Evolutionary conservation across 1,140 invertebrate genomes (phyloP), one percentile per base, ranked within the genome.

Genomic region (Neuroterus valhalla): DNA sequence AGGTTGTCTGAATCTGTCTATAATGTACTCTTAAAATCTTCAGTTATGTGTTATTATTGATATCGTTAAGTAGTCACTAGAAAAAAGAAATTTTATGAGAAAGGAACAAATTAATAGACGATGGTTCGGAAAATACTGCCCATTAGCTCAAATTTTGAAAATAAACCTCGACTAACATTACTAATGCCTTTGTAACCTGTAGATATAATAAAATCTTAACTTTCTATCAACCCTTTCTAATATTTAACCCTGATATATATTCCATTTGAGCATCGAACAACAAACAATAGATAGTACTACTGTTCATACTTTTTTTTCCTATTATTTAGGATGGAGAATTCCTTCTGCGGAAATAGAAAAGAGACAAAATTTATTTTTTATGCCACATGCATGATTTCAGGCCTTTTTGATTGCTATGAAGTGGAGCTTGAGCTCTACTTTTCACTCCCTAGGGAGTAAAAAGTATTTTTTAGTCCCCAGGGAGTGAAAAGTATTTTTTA

Each of bases 191-290:
- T 88, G 85, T 88, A 88, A 79, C 79, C 77, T 83, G 83, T 78
- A 85, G 80, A 75, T 80, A 84, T 83, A 89, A 89, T 89, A 89
- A 88, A 89, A 81, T 84, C 77, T 83, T 82, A 81, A 85, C 85
- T 78, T 89, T 86, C 82, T 87, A 87, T 79, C 84, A 74, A 87
- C 80, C 72, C 74, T 69, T 76, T 79, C 21, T 74, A 75, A 70
- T 75, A 46, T 26, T 74, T 76, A 78, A 79, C 75, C 80, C 80
- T 76, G 72, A 68, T 23, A 1, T 15, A 62, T 2, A n/a, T 12
- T 21, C 12, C 55, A 0, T 38, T 38, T 8, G 31, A 8, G 10
- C 31, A 38, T 38, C 31, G 6, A 62, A 31, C 14, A 62, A 62
- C 6, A 5, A 6, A 21, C 2, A 50, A 50, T 3, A 50, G 19